Base-by-base conservation (phyloP, 2,113 vertebrate species). In the Pelecanoides urinatrix region DNA sequence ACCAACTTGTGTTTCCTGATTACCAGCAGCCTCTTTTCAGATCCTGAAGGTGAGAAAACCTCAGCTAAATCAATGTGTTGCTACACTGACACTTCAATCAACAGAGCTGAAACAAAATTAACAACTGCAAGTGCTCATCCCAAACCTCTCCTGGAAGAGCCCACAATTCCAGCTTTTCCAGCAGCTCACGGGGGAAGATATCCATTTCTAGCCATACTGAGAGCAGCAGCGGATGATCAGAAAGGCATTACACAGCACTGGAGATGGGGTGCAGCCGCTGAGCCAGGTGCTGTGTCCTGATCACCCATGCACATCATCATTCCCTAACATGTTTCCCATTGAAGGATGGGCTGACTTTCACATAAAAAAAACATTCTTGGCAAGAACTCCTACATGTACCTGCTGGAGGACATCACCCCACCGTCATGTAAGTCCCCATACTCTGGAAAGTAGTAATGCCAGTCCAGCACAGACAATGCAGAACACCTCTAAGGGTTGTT, bases 241-340 rank as follows among this genome's bases (percentile, higher is more conserved):
- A 65, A 47, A 73, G 16, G 45, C 20, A 6, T 5, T 20, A 40
- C n/a, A 13, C 26, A 63, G 67, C 17, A 9, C 26, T 58, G 50
- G 50, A 63, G 63, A 49, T 4, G 21, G 53, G 38, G 17, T 47
- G 58, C 36, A 85, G 65, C 14, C 1, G 1, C 66, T 26, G 52
- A 86, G 40, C 16, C 58, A 72, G 40, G 38, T 52, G 17, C 49
- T 85, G 63, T 4, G 3, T 78, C 71, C 34, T 12, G 3, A n/a
- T 52, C n/a, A 45, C 25, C n/a, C 63, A 19, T 0, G 6, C 6
- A 1, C 16, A 12, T 26, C 78, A 36, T 1, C 25, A 19, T 5
- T 62, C 23, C 61, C 40, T 27, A 17, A 42, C 11, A 10, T 0
- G 0, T 15, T 62, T 86, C 52, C 45, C 27, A 42, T 0, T 36